Evolutionary conservation across 2,113 vertebrate species (phyloP).

Genomic region (Chrysochloris asiatica): DNA sequence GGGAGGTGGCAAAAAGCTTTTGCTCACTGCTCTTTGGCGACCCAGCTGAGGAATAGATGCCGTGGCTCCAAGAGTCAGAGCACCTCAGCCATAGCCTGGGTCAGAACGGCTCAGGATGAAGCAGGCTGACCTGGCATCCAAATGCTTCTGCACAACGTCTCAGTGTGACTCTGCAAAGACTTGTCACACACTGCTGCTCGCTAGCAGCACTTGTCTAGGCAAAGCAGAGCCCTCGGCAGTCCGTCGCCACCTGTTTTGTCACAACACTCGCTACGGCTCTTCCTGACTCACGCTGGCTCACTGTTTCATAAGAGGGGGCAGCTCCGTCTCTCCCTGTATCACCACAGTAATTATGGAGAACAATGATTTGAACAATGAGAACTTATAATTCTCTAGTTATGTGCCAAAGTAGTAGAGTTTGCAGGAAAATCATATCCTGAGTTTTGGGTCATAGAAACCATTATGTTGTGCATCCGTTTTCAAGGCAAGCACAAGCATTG

Average conservation of each 20-base stretch:
- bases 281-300: conserved; percentile 40
- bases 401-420: conserved; percentile 32
- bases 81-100: background rate
- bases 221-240: background rate
- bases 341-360: conserved; percentile 47
- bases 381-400: conserved; percentile 50
- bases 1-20: background rate
- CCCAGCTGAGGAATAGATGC: background rate
- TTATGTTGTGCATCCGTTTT: background rate
- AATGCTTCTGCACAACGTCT: background rate
- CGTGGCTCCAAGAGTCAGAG: background rate
- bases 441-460: background rate
- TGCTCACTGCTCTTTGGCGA: background rate
- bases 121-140: background rate
- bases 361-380: conserved; percentile 51
- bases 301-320: conserved; percentile 58
- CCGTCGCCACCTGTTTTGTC: conserved; percentile 8
- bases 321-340: conserved; percentile 22
- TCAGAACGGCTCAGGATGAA: background rate
- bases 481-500: background rate
- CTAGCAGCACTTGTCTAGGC: background rate
- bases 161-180: background rate
- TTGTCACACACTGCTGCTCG: accelerated
- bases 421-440: conserved; percentile 16
- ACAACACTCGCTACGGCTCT: background rate